phyloP scores from a whole-genome alignment of 2,888 invertebrate species.

The Ariolimax columbianus region DNA sequence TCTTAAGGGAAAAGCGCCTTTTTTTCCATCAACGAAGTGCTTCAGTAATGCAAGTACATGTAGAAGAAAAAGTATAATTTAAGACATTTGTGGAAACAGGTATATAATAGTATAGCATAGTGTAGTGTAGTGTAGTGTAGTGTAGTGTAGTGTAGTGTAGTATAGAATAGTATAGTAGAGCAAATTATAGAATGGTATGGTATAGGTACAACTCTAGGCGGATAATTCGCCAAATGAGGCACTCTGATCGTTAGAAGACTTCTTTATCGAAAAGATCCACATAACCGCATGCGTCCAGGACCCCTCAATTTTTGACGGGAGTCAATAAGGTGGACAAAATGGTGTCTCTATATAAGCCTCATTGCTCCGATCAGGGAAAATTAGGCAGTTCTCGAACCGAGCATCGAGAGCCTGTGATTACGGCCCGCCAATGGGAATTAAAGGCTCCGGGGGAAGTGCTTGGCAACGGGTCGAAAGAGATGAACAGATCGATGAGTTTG shows the following conservation, averaged over 20 bases:
- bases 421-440: neutral
- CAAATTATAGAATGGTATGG: neutral
- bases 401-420: conserved; percentile 22
- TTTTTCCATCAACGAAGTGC: too few relatives aligned
- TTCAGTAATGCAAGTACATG: too few relatives aligned
- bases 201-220: neutral
- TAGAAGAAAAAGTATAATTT: too few relatives aligned
- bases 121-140: too few relatives aligned
- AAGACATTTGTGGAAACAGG: too few relatives aligned
- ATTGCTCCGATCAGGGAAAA: conserved; percentile 8
- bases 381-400: neutral
- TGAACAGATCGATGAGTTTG: neutral
- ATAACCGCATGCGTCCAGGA: neutral
- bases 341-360: conserved; percentile 34
- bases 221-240: neutral
- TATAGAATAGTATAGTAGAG: neutral
- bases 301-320: neutral
- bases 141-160: neutral
- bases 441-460: neutral
- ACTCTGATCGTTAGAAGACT: too few relatives aligned
- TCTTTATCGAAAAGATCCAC: neutral
- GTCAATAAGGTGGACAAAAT: conserved; percentile 25
- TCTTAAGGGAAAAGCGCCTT: too few relatives aligned
- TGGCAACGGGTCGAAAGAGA: neutral
- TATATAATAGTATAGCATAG: too few relatives aligned